Evolutionary conservation across 1,140 invertebrate genomes (phyloP).

Genomic region (Scaptodrosophila lebanonensis): DNA sequence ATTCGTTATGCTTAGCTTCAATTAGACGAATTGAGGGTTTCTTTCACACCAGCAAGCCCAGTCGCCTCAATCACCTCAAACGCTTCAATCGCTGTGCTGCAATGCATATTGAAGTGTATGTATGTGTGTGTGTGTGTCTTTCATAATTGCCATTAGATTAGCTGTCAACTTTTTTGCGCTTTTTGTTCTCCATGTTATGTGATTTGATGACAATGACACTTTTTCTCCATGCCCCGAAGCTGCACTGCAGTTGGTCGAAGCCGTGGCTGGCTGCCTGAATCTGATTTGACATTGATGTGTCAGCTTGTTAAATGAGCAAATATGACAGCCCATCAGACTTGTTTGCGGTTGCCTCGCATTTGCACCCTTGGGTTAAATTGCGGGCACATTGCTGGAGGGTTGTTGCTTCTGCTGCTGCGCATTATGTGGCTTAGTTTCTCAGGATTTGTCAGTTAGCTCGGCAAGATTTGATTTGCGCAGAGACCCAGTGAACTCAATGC

Average conservation of each 20-base stretch:
- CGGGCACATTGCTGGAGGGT: constrained; percentile 24
- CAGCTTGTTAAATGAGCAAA: constrained; percentile 76
- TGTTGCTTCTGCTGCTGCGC: constrained; percentile 41
- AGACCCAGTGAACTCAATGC: constrained; percentile 7
- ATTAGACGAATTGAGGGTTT: constrained; percentile 69
- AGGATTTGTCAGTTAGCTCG: constrained; percentile 62
- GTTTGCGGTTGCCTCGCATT: constrained; percentile 47
- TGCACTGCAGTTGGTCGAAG: constrained; percentile 5
- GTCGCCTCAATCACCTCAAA: no score
- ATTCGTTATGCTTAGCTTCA: constrained; percentile 69
- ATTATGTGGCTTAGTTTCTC: constrained; percentile 61
- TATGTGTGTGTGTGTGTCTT: no score
- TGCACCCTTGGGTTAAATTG: constrained; percentile 10
- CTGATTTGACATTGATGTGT: constrained; percentile 77
- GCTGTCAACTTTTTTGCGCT: constrained; percentile 61
- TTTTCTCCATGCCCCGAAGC: constrained; percentile 9
- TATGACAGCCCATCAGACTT: constrained; percentile 60
- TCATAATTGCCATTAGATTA: constrained; percentile 75
- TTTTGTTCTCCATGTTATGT: constrained; percentile 14
- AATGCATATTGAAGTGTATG: not conserved
- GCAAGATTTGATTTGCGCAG: constrained; percentile 40
- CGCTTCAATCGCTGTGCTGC: no score
- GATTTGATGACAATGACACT: constrained; percentile 55
- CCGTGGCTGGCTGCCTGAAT: constrained; percentile 38
- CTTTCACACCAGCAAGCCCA: constrained; percentile 31